phyloP scores from a whole-genome alignment of 2,797 vertebrate species.

The Anabas testudineus region DNA sequence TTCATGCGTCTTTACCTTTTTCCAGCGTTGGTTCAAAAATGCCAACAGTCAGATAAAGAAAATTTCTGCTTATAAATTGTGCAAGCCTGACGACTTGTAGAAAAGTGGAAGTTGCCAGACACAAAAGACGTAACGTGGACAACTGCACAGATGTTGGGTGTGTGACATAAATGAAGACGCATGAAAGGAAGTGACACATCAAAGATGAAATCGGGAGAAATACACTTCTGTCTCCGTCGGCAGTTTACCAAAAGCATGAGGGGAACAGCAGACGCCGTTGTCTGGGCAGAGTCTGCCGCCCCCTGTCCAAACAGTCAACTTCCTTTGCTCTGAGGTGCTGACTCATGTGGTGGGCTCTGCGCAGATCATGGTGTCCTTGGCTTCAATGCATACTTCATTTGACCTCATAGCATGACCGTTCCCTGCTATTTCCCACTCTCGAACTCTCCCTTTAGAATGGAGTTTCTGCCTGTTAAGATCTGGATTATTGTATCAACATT shows the following conservation, averaged over 20 bases:
- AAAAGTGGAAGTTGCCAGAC: conserved; percentile 52
- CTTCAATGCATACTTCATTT: conserved; percentile 55
- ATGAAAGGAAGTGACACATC: conserved; percentile 76
- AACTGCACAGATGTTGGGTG: conserved; percentile 42
- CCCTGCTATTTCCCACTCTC: conserved; percentile 41
- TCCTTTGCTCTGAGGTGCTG: conserved; percentile 58
- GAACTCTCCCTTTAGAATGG: conserved; percentile 38
- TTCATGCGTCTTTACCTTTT: neutral
- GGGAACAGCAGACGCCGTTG: conserved; percentile 60
- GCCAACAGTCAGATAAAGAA: conserved; percentile 25
- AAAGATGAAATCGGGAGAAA: conserved; percentile 41
- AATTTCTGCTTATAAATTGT: conserved; percentile 52
- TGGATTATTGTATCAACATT: conserved; percentile 72
- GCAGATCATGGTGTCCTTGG: conserved; percentile 44
- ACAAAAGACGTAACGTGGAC: conserved; percentile 26
- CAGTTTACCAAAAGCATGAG: conserved; percentile 44
- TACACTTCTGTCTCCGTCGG: conserved; percentile 30
- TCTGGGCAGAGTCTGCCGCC: conserved; percentile 38
- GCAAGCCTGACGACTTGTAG: conserved; percentile 54
- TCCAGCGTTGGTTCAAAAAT: neutral
- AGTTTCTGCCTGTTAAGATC: conserved; percentile 40
- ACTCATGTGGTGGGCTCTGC: conserved; percentile 48
- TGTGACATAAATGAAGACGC: conserved; percentile 32
- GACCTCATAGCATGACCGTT: conserved; percentile 54
- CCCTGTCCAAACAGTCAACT: conserved; percentile 65